Evolutionary conservation across 2,113 vertebrate genomes (phyloP).

Genomic region (Beaufortia kweichowensis): DNA sequence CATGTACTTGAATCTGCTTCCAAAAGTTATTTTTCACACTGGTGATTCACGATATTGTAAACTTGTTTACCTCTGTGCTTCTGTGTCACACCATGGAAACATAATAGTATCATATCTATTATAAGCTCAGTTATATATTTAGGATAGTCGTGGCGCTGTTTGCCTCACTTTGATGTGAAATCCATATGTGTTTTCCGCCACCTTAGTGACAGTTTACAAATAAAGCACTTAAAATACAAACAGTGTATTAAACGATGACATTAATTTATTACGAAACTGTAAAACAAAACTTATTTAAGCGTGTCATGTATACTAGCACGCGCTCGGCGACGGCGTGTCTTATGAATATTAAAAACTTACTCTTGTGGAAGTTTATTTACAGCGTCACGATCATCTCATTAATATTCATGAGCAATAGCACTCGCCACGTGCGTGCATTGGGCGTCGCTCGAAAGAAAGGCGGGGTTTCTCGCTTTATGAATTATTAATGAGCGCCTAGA

Average conservation of each 20-base stretch:
- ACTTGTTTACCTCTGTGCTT: constrained; percentile 15
- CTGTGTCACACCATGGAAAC: constrained; percentile 15
- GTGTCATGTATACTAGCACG: too few species aligned
- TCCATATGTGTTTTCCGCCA: neutral
- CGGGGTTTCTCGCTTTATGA: constrained; percentile 62
- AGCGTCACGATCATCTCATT: neutral
- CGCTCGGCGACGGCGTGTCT: neutral
- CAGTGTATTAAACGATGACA: too few species aligned
- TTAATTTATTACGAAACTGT: too few species aligned
- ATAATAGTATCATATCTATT: constrained; percentile 3
- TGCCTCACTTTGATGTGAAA: constrained; percentile 1
- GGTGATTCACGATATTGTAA: neutral
- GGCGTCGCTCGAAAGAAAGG: constrained; percentile 35
- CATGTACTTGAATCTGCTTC: too few species aligned
- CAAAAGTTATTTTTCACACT: constrained; percentile 4
- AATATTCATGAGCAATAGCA: constrained; percentile 9
- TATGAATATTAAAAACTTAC: neutral
- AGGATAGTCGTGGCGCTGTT: neutral
- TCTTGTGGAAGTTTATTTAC: neutral
- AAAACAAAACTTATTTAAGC: too few species aligned
- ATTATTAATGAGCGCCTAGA: constrained; percentile 69
- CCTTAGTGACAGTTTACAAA: neutral
- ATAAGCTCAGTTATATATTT: constrained; percentile 16
- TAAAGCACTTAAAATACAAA: too few species aligned
- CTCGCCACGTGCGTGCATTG: neutral